Evolutionary conservation across 1,140 invertebrate genomes (phyloP).

Genomic region (Lepidurus arcticus): DNA sequence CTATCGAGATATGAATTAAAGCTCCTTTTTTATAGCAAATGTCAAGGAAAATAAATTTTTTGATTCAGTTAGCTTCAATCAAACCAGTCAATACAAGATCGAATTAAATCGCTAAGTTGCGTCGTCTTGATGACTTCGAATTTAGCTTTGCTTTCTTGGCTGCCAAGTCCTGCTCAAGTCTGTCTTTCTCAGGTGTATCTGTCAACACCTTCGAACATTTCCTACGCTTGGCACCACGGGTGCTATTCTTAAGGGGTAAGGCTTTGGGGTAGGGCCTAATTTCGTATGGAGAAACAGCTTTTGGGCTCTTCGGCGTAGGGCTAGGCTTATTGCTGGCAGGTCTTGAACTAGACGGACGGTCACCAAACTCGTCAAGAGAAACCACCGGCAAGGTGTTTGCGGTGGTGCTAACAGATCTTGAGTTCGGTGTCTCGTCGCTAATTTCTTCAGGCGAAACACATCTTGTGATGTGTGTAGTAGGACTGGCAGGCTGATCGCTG

Average conservation of each 20-base stretch:
- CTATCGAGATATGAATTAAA: too few species aligned
- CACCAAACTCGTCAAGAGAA: slow-evolving; percentile 5
- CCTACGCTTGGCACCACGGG: slow-evolving; percentile 2
- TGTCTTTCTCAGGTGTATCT: slow-evolving; percentile 5
- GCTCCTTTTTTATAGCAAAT: too few species aligned
- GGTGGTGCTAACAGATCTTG: background rate
- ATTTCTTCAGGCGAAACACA: slow-evolving; percentile 5
- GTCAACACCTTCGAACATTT: slow-evolving; percentile 5
- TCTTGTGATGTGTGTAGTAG: background rate
- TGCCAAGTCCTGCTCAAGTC: background rate
- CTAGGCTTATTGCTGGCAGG: background rate
- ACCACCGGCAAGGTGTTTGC: background rate
- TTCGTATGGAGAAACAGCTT: background rate
- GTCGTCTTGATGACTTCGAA: too few species aligned
- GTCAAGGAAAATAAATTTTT: too few species aligned
- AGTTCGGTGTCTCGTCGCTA: slow-evolving; percentile 4
- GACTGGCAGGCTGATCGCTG: slow-evolving; percentile 33
- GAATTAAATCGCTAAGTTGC: too few species aligned
- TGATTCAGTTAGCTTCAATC: too few species aligned
- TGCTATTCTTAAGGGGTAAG: background rate
- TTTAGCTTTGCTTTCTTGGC: too few species aligned
- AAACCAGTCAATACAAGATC: too few species aligned
- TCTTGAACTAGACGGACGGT: slow-evolving; percentile 4
- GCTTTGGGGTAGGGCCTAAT: slow-evolving; percentile 4
- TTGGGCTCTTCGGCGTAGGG: slow-evolving; percentile 2